A percentile compares a stretch with the other conserved stretches of the same genome.
phyloP scores from a whole-genome alignment of 53 echinoderm and acorn worm species.

The Echinometra lucunter region DNA sequence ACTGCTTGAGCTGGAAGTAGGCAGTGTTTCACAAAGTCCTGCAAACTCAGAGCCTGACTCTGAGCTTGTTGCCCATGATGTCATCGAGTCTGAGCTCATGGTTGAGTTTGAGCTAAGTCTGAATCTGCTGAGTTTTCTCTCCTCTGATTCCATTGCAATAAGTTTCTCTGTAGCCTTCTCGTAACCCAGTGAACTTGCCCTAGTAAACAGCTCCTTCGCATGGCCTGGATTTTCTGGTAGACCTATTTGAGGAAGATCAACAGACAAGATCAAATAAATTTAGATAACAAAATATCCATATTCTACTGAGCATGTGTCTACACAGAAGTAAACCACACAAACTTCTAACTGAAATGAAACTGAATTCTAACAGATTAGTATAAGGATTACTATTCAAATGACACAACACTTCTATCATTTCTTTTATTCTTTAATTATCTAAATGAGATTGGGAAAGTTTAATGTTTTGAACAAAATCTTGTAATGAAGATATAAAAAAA shows the following conservation, averaged over 20 bases:
- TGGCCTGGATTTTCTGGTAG: conserved; percentile 69
- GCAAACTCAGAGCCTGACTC: conserved; percentile 16
- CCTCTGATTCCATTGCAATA: conserved; percentile 23
- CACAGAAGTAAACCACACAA: too few species aligned
- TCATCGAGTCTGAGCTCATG: neutral
- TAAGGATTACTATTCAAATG: too few species aligned
- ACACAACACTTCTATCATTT: too few species aligned
- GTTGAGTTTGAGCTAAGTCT: conserved; percentile 38
- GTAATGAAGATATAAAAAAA: too few species aligned
- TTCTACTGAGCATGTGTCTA: too few species aligned
- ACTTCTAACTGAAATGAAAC: too few species aligned
- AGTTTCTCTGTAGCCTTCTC: conserved; percentile 75
- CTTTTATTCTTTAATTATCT: too few species aligned
- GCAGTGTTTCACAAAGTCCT: neutral
- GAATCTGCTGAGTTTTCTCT: neutral
- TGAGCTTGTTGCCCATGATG: conserved; percentile 24
- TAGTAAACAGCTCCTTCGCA: conserved; percentile 74
- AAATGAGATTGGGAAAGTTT: too few species aligned
- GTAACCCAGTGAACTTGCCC: conserved; percentile 76
- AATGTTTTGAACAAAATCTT: too few species aligned
- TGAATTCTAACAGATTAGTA: too few species aligned
- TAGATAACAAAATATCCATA: too few species aligned
- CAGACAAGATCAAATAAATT: too few species aligned
- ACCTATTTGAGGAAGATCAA: conserved; percentile 63
- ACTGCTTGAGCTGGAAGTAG: neutral